Conservation (phyloP, 53 echinoderm and acorn worm species). For the Paelopatides confundens region DNA sequence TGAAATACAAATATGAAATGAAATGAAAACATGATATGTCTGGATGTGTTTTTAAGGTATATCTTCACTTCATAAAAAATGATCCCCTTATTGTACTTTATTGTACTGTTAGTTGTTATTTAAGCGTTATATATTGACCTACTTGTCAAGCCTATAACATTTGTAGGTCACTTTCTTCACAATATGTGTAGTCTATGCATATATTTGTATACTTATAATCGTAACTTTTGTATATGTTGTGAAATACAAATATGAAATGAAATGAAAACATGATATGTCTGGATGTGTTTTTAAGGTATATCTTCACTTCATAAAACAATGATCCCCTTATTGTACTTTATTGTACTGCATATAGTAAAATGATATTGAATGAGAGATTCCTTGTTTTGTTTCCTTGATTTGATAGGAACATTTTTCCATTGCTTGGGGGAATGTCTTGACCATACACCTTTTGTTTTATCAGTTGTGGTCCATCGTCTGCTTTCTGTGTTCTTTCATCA, state of each 20-base stretch:
- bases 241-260: too few relatives aligned
- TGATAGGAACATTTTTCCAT: conserved; percentile 63
- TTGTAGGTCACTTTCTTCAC: too few relatives aligned
- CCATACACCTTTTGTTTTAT: conserved; percentile 37
- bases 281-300: background rate
- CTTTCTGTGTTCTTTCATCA: conserved; percentile 54
- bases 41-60: background rate
- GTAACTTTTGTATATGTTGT: too few relatives aligned
- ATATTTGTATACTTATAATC: too few relatives aligned
- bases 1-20: too few relatives aligned
- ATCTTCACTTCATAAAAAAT: background rate
- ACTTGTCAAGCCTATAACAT: too few relatives aligned
- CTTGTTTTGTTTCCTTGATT: conserved; percentile 60
- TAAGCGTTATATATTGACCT: too few relatives aligned
- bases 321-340: background rate
- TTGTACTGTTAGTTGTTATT: too few relatives aligned
- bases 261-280: background rate
- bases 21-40: background rate
- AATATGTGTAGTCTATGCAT: too few relatives aligned
- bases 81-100: background rate
- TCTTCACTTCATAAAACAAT: background rate
- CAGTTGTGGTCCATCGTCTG: conserved; percentile 25
- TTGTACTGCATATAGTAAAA: conserved; percentile 52
- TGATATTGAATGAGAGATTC: conserved; percentile 53
- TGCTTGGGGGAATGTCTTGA: conserved; percentile 54